Percentiles rank a stretch among this genome's conserved stretches.
These are phyloP conservation scores for Nomada ruficornis DNA, from an alignment of 2,888 invertebrate species.

Conservation along the genomic window DNA sequence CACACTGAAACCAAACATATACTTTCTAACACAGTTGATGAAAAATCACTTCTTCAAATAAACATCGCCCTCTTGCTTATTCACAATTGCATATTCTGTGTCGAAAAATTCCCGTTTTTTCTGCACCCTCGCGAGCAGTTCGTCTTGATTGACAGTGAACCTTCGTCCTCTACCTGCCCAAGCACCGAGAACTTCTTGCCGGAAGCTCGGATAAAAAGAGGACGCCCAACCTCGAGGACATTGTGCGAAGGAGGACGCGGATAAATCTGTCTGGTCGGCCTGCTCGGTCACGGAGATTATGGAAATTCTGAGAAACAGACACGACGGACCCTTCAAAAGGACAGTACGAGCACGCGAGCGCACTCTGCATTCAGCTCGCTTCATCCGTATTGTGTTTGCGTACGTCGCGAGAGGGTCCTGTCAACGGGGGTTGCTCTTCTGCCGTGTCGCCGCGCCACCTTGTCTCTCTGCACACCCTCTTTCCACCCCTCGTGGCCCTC, in stretches of 20 bases:
- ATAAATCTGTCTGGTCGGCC: conserved; percentile 64
- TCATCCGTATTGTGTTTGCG: conserved; percentile 57
- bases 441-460: conserved; percentile 49
- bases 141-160: conserved; percentile 9
- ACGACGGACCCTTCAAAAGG: conserved; percentile 55
- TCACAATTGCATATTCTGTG: neutral
- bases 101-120: too few relatives aligned
- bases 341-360: conserved; percentile 21
- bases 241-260: conserved; percentile 51
- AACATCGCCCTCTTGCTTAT: neutral
- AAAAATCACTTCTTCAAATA: too few relatives aligned
- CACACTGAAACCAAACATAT: too few relatives aligned
- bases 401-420: conserved; percentile 59
- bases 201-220: conserved; percentile 12
- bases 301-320: conserved; percentile 74
- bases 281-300: conserved; percentile 71
- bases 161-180: neutral
- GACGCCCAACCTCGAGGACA: conserved; percentile 37
- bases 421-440: conserved; percentile 53
- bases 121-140: neutral
- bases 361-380: conserved; percentile 37
- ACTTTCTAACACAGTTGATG: too few relatives aligned
- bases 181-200: neutral
- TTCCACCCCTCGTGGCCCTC: neutral
- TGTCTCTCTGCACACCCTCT: conserved; percentile 28